Base-by-base conservation (phyloP, 2,888 invertebrate species). In the Dendrolimus houi region DNA sequence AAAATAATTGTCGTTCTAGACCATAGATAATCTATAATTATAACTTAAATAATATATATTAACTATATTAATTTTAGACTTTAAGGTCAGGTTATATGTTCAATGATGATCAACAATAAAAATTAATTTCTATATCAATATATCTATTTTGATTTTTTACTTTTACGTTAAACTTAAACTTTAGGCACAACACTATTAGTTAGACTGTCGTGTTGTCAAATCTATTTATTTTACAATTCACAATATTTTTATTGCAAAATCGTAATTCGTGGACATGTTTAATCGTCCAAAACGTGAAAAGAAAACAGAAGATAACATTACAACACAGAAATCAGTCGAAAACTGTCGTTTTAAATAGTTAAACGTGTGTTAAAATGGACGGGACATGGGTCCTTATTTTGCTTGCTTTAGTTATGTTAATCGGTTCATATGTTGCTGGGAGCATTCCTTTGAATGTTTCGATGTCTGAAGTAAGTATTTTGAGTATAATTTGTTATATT, bases 381-480 rank as follows among this genome's bases (percentile, higher is more conserved):
- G 96, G 96, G 76, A 95, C 96, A 55, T 87, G 94, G 68, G 94
- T 98, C 68, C 91, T 99, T 60, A 89, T 97, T 80, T 91, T 97
- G 70, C 89, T 99, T 55, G 96, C 95, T 58, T 72, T 97, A 73
- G 97, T 99, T 59, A 99, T 99, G 99, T 91, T 99, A 63, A 92
- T 98, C 59, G 99, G 99, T 1, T 98, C 98, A 58, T 99, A 98
- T 86, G 84, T 98, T 57, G 96, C 98, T 68, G 99, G 99, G 56
- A 97, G 96, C 61, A 96, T 99, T 75, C 99, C 99, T 29, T 88
- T 99, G 64, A 96, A 98, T 66, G 96, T 99, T 82, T 95, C 94
- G 70, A 93, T 99, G 83, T 98, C 99, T 47, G 99, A 99, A 95
- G 99, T 98, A 79, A 72, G 80, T 60, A 14, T 57, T 52, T 8